phyloP scores from a whole-genome alignment of 2,888 invertebrate genomes.

The Adineta ricciae region DNA sequence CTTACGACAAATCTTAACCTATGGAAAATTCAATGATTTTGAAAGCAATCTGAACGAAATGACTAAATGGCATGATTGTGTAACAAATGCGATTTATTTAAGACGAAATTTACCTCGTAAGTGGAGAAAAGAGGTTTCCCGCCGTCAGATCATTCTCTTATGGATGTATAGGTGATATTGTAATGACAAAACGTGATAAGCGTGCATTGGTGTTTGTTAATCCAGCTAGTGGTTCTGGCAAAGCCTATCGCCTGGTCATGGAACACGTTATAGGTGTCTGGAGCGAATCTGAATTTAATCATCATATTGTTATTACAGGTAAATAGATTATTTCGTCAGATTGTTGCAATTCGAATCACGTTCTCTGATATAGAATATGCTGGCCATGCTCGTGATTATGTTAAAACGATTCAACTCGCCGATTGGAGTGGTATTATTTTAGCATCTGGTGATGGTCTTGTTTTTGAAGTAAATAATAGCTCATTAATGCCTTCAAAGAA shows the following conservation, averaged over 20 bases:
- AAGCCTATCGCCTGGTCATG: constrained; percentile 27
- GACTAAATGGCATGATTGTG: background rate
- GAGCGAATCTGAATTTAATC: constrained; percentile 22
- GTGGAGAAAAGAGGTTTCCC: too few relatives aligned
- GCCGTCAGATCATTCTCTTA: too few relatives aligned
- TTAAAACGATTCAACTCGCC: background rate
- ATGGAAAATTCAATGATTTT: constrained; percentile 7
- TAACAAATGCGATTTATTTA: background rate
- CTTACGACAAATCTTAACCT: background rate
- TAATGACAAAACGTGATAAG: background rate
- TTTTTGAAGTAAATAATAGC: constrained; percentile 49
- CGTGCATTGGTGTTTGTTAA: constrained; percentile 24
- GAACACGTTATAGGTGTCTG: constrained; percentile 25
- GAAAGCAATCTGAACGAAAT: background rate
- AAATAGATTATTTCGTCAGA: background rate
- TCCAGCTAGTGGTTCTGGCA: constrained; percentile 31
- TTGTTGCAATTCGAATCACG: background rate
- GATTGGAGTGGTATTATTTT: constrained; percentile 55
- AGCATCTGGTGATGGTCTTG: constrained; percentile 54
- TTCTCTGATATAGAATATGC: constrained; percentile 27
- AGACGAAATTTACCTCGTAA: background rate
- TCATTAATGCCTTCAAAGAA: too few relatives aligned
- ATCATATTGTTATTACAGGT: constrained; percentile 27
- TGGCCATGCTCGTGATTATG: constrained; percentile 19
- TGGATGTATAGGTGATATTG: background rate